Evolutionary conservation across 2,113 vertebrate genomes (phyloP).

Genomic region (Coptodon bakossiorum): DNA sequence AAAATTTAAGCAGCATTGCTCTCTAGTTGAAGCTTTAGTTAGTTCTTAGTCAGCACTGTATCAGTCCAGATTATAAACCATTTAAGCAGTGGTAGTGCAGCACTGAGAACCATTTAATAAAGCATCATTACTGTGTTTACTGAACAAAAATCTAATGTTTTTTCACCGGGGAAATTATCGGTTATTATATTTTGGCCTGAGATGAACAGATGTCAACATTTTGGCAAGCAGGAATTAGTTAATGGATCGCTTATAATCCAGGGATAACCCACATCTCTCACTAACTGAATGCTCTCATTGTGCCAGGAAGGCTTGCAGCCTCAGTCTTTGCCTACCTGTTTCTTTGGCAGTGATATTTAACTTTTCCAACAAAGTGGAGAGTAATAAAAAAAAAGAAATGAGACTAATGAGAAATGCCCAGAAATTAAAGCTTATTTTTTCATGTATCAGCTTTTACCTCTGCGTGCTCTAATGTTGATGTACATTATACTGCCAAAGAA

Average conservation of each 20-base stretch:
- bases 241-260: background rate
- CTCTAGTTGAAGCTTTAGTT: background rate
- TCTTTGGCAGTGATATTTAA: background rate
- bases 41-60: background rate
- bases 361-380: background rate
- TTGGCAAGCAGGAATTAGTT: background rate
- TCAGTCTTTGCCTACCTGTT: background rate
- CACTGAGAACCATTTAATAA: background rate
- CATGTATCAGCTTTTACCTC: background rate
- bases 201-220: background rate
- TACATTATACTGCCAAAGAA: too few species aligned
- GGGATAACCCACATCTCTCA: background rate
- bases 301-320: background rate
- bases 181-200: background rate
- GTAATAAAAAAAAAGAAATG: background rate
- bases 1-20: background rate
- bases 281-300: background rate
- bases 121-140: background rate
- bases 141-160: background rate
- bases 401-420: too few species aligned
- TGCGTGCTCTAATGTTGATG: too few species aligned
- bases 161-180: fast-evolving
- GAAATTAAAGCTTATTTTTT: too few species aligned
- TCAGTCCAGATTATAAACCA: background rate
- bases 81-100: background rate